These are phyloP conservation scores for Copsychus sechellarum DNA, from an alignment of 2,113 vertebrate species.

Conservation along the genomic window DNA sequence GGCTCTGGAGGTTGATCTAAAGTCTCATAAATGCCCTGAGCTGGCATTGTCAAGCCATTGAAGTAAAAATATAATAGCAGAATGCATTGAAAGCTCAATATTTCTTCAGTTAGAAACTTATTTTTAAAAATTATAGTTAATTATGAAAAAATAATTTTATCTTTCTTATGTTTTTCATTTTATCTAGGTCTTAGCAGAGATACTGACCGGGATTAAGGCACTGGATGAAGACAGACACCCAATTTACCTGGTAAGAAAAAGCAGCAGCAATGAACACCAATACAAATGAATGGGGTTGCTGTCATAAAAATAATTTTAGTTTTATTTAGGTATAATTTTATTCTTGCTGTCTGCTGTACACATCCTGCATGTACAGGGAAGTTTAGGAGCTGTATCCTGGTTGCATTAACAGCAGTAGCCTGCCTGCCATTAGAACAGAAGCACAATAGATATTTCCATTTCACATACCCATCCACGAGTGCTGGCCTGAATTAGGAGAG, in stretches of 20 bases:
- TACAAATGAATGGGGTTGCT: background rate
- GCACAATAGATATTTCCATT: background rate
- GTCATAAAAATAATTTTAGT: background rate
- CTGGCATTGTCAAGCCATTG: background rate
- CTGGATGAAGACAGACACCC: conserved; percentile 71
- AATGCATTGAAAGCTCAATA: background rate
- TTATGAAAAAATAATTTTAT: background rate
- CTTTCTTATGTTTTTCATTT: background rate
- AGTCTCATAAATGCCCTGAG: background rate
- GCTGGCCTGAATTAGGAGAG: background rate
- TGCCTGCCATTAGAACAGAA: background rate
- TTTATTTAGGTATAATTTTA: background rate
- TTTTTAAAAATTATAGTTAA: background rate
- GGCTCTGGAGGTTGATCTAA: background rate
- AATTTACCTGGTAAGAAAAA: conserved; percentile 73
- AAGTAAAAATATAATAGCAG: background rate
- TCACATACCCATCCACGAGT: background rate
- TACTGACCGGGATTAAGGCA: conserved; percentile 74
- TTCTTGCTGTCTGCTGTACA: background rate
- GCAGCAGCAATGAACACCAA: background rate
- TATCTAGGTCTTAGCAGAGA: conserved; percentile 76
- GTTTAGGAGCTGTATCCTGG: background rate
- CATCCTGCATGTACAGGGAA: background rate
- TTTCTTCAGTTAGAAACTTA: background rate
- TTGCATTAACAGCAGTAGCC: background rate